phyloP scores from a whole-genome alignment of 2,888 invertebrate species.

The Coelopa pilipes region DNA sequence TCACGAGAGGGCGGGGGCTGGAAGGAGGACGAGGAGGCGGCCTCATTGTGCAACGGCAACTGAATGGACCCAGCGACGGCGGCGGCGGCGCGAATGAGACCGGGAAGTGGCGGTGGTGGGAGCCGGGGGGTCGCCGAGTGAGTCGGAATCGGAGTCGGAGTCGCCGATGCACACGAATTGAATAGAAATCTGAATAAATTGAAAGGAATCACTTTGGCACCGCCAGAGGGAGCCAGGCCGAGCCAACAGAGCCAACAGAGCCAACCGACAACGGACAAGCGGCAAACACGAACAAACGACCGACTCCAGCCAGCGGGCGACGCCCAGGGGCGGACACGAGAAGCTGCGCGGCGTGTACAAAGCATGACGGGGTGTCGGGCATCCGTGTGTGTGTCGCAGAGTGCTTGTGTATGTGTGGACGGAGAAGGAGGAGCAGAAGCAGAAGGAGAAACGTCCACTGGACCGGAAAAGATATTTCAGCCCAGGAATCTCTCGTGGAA shows the following conservation, averaged over 20 bases:
- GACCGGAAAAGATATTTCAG: too few relatives aligned
- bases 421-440: too few relatives aligned
- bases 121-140: not conserved
- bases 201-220: constrained; percentile 32
- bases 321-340: not conserved
- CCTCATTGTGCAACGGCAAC: constrained; percentile 1
- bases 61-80: constrained; percentile 10
- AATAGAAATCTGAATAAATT: constrained; percentile 34
- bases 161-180: not conserved
- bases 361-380: not conserved
- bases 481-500: too few relatives aligned
- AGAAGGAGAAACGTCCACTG: too few relatives aligned
- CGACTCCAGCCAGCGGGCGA: not conserved
- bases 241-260: not conserved
- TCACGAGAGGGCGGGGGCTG: not conserved
- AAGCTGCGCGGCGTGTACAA: not conserved
- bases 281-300: not conserved
- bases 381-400: not conserved
- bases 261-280: not conserved
- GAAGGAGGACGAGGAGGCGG: not conserved
- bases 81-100: not conserved
- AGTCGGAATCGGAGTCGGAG: not conserved
- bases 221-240: not conserved
- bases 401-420: not conserved
- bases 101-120: too few relatives aligned